Evolutionary conservation across 1,140 invertebrate genomes (phyloP).

Genomic region (Temnothorax nylanderi): DNA sequence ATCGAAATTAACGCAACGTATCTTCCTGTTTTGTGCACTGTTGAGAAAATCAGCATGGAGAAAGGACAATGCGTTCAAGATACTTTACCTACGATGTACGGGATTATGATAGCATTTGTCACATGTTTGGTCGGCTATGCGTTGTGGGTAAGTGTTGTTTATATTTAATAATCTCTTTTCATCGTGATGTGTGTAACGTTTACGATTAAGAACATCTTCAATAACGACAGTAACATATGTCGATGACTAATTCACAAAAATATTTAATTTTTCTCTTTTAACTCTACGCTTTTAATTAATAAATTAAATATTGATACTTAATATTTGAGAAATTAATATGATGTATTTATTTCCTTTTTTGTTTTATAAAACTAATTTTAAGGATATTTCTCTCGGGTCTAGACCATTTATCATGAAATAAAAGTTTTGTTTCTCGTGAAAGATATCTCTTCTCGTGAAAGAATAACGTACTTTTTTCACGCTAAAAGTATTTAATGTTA

Average conservation of each 20-base stretch:
- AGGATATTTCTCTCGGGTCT: background rate
- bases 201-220: background rate
- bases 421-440: background rate
- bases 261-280: background rate
- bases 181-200: background rate
- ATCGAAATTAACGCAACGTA: slow-evolving; percentile 47
- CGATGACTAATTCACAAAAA: background rate
- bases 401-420: background rate
- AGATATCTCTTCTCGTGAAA: background rate
- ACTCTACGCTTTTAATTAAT: no score
- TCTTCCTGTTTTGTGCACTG: background rate
- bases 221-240: background rate
- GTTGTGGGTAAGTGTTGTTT: slow-evolving; percentile 81
- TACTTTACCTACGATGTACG: slow-evolving; percentile 81
- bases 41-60: slow-evolving; percentile 63
- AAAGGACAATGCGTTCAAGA: slow-evolving; percentile 66
- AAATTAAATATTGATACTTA: background rate
- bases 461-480: background rate
- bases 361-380: background rate
- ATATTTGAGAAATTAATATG: background rate
- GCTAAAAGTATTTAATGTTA: background rate
- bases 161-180: background rate
- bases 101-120: slow-evolving; percentile 82
- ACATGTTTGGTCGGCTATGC: slow-evolving; percentile 82
- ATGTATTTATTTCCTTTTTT: background rate